phyloP scores from a whole-genome alignment of 1,140 invertebrate species.

The Nixonia krombeini region DNA sequence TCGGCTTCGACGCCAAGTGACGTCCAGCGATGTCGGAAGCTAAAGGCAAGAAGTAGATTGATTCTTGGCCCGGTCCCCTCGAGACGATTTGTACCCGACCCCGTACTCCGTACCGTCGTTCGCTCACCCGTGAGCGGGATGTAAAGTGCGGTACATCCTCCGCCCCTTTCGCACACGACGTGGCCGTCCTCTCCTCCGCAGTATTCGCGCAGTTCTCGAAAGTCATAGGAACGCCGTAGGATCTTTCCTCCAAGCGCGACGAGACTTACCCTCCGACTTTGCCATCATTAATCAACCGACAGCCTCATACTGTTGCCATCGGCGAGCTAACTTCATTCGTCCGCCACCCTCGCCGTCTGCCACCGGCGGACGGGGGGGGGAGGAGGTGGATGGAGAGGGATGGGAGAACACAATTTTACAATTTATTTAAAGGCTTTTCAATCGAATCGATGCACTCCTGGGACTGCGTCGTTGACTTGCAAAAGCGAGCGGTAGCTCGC shows the following conservation, averaged over 20 bases:
- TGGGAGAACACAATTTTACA: constrained; percentile 54
- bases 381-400: too few relatives aligned
- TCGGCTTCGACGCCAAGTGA: constrained; percentile 37
- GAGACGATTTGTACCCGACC: constrained; percentile 63
- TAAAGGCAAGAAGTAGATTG: constrained; percentile 63
- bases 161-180: constrained; percentile 19
- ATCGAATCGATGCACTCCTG: constrained; percentile 50
- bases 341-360: constrained; percentile 30
- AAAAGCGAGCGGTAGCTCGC: too few relatives aligned
- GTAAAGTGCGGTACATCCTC: constrained; percentile 52
- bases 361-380: too few relatives aligned
- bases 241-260: constrained; percentile 28
- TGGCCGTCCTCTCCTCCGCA: constrained; percentile 11
- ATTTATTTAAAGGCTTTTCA: constrained; percentile 59
- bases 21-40: constrained; percentile 25
- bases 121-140: constrained; percentile 58
- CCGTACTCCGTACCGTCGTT: constrained; percentile 56
- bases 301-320: constrained; percentile 45
- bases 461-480: constrained; percentile 22
- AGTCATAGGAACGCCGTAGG: constrained; percentile 19
- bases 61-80: constrained; percentile 58
- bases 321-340: constrained; percentile 54
- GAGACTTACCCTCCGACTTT: constrained; percentile 51
- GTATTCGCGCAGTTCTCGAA: constrained; percentile 14
- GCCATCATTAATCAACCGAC: constrained; percentile 65